Evolutionary conservation across 2,797 vertebrate genomes (phyloP), one percentile per base, ranked within the genome.

Genomic region (Prunella strophiata): DNA sequence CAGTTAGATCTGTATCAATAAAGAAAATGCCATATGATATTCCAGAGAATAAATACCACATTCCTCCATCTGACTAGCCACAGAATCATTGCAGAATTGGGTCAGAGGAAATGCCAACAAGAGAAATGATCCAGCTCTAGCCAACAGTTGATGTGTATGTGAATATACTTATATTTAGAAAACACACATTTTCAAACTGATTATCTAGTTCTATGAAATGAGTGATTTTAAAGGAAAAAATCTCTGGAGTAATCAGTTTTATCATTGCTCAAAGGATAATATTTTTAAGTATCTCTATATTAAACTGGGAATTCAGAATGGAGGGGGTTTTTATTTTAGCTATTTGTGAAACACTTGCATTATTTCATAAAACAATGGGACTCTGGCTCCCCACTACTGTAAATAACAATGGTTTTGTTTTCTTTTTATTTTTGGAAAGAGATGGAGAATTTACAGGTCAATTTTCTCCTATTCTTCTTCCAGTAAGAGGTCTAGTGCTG

Each of bases 241-340:
- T 43, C 12, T 79, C 50, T 80, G 61, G 16, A 77, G 58, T 76
- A 73, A 88, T 85, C 71, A 45, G 14, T 70, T 93, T 82, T 79
- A n/a, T 81, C 7, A 57, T 71, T 93, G 34, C 77, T 85, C 68
- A 62, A 82, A 92, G 36, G 48, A 45, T 66, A 12, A 4, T 72
- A 42, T 77, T 77, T 88, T 78, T 25, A 57, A 70, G n/a, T 38
- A 42, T 70, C 32, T 85, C 48, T 68, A 4, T 81, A 88, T 90
- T 94, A 87, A 95, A 63, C 32, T 84, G 80, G 51, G 67, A 90
- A 75, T 85, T 94, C 50, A 70, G 43, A 89, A 59, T 40, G 11
- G 50, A 83, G 38, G 4, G 0, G 0, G 22, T 62, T 61, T 70
- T 54, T 47, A 13, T 77, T 90, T 73, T 52, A 63, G 25, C 30